Base-by-base conservation (phyloP, 2,888 invertebrate species). In the Nezara viridula region DNA sequence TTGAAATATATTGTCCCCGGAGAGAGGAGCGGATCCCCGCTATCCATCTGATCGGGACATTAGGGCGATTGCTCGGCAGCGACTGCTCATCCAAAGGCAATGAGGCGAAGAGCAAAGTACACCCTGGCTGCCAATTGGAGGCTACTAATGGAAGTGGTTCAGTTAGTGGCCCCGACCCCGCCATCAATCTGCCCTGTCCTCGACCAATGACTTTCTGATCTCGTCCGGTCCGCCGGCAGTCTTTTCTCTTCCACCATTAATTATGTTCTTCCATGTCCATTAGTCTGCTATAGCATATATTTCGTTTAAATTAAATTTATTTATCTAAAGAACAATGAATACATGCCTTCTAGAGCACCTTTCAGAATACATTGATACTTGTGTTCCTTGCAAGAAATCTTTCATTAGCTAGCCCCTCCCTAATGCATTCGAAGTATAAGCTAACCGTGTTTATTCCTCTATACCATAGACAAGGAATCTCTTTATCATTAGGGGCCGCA, bases 131-230 rank as follows among this genome's bases (percentile, higher is more conserved):
- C 6, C 66, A 21, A 73, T 73, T 73, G 66, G 14, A 0, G 19
- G 19, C 6, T 37, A 21, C 66, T 73, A 73, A 73, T 73, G 66
- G 66, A 73, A 73, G 66, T 73, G 66, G 66, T 73, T 73, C 37
- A 37, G 66, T 60, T 60, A 55, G 55, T 55, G n/a, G 55, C n/a
- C 55, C 55, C 55, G 16, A 60, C 60, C 27, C 0, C 0, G 7
- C 37, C 37, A 73, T 73, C 66, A 73, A 73, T 73, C 66, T 73
- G 7, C 66, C 19, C 66, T 37, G 32, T 19, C 37, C 66, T 7
- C 32, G 24, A 32, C 37, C 66, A 73, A 73, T 73, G 66, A 37
- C 37, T 73, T 73, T 73, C 66, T 37, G 32, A 73, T 73, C 66
- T 73, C 32, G 32, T 73, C 66, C n/a, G n/a, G n/a, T n/a, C n/a